Percentiles rank a stretch among this genome's conserved stretches.
Conservation (phyloP, 2,888 invertebrate genomes). For the Eueremaeus valkanovi region DNA sequence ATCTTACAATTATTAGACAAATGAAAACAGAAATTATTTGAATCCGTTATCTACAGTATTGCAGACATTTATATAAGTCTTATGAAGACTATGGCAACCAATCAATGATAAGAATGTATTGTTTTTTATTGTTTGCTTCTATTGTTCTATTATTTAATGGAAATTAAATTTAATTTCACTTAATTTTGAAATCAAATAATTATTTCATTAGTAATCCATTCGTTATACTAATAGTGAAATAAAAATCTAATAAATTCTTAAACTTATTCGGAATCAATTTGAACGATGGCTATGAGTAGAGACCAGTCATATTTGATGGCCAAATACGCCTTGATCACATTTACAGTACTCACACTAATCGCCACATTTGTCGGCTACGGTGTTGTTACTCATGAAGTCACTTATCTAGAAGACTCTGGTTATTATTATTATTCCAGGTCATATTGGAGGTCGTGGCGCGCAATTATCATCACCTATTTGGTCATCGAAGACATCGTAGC, state of each 20-base stretch:
- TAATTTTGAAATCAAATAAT: not conserved
- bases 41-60: no score
- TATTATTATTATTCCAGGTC: not conserved
- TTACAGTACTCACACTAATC: not conserved
- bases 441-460: not conserved
- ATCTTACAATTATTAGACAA: no score
- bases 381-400: not conserved
- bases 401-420: not conserved
- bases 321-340: not conserved
- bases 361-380: conserved; percentile 18
- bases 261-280: no score
- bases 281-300: not conserved
- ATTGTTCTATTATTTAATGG: not conserved
- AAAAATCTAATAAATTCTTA: no score
- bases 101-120: no score
- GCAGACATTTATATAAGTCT: no score
- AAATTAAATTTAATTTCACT: not conserved
- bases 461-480: not conserved
- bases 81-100: not conserved
- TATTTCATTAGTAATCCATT: not conserved
- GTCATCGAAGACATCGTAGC: not conserved
- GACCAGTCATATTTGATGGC: not conserved
- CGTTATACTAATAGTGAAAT: not conserved
- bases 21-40: no score
- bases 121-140: not conserved